Evolutionary conservation across 2,888 invertebrate species (phyloP).

Genomic region (Drosophila parthenogenetica): DNA sequence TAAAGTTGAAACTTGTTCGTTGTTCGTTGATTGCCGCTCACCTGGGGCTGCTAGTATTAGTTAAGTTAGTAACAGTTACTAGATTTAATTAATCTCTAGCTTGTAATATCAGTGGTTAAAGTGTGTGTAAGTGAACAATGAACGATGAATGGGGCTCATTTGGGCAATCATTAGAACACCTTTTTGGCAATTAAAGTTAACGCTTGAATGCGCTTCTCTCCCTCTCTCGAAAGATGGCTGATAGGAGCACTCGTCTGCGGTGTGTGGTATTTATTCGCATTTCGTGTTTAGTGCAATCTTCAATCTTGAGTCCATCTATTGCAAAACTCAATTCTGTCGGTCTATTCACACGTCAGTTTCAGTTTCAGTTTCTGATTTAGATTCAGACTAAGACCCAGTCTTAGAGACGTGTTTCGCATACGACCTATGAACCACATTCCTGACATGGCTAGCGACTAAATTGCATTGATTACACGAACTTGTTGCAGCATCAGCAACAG

Average conservation of each 20-base stretch:
- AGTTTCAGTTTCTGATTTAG: conserved; percentile 16
- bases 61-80: conserved; percentile 12
- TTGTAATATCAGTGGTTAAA: conserved; percentile 33
- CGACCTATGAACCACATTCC: conserved; percentile 74
- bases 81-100: conserved; percentile 33
- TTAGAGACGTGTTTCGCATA: conserved; percentile 56
- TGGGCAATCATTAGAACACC: conserved; percentile 76
- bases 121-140: conserved; percentile 19
- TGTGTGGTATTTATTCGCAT: conserved; percentile 1
- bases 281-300: conserved; percentile 64
- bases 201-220: conserved; percentile 60
- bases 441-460: conserved; percentile 68
- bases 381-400: conserved; percentile 30
- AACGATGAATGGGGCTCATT: conserved; percentile 50
- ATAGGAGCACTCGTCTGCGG: conserved; percentile 3
- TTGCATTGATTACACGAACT: conserved; percentile 73
- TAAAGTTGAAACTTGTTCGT: conserved; percentile 18
- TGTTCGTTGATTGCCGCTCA: conserved; percentile 37
- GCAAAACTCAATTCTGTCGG: conserved; percentile 50
- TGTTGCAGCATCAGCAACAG: conserved; percentile 64
- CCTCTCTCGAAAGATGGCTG: background rate
- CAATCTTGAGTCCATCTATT: conserved; percentile 61
- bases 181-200: conserved; percentile 64
- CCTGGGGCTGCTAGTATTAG: conserved; percentile 1
- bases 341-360: conserved; percentile 51